Percentiles rank a stretch among this genome's conserved stretches.
phyloP scores from a whole-genome alignment of 2,797 vertebrate species.

The Sciurus vulgaris region DNA sequence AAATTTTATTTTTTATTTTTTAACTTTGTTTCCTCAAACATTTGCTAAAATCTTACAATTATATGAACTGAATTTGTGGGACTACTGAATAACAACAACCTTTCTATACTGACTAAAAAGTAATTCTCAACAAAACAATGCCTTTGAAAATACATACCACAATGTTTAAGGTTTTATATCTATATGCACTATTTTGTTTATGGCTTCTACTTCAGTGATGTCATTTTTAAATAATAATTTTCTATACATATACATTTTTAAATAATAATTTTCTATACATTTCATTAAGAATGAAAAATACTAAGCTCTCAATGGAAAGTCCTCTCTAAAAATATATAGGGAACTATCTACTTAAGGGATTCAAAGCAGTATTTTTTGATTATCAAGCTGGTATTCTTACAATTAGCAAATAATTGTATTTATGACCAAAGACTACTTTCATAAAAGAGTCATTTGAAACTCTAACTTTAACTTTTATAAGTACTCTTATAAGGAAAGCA shows the following conservation, averaged over 20 bases:
- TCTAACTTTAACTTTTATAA: slow-evolving; percentile 38
- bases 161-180: background rate
- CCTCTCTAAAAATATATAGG: slow-evolving; percentile 59
- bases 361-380: slow-evolving; percentile 52
- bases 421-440: slow-evolving; percentile 50
- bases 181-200: background rate
- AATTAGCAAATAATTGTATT: slow-evolving; percentile 45
- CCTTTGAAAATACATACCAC: slow-evolving; percentile 19
- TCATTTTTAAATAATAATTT: slow-evolving; percentile 64
- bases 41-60: slow-evolving; percentile 43
- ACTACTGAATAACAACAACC: slow-evolving; percentile 23
- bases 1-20: slow-evolving; percentile 4
- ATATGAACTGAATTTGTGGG: background rate
- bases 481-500: slow-evolving; percentile 29
- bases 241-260: slow-evolving; percentile 54
- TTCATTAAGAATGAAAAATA: slow-evolving; percentile 26
- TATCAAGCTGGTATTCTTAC: slow-evolving; percentile 60
- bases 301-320: slow-evolving; percentile 9
- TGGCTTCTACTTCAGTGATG: slow-evolving; percentile 26
- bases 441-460: slow-evolving; percentile 30
- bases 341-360: slow-evolving; percentile 14
- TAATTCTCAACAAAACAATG: slow-evolving; percentile 45
- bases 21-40: slow-evolving; percentile 31
- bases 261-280: slow-evolving; percentile 42
- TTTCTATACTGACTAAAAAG: slow-evolving; percentile 33